Base-by-base conservation (phyloP, 2,113 vertebrate species). In the Tupaia tana region DNA sequence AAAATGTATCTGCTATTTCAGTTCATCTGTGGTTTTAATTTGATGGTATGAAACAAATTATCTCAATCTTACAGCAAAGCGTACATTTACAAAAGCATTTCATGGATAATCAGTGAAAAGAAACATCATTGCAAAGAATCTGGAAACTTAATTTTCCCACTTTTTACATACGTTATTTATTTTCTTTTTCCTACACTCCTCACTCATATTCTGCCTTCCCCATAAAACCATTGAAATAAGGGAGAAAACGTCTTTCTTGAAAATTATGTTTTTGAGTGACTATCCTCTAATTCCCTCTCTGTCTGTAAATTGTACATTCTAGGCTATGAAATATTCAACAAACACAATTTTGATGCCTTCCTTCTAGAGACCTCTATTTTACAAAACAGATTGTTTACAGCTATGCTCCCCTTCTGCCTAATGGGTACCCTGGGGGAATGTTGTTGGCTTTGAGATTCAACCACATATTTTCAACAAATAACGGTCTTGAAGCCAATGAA, bases 311-410 rank as follows among this genome's bases (percentile, higher is more conserved):
- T 94, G 64, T 81, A 54, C 78, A 79, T 85, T 96, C 78, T 34
- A 97, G 90, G 92, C 86, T 79, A 98, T 96, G 78, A 98, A 98
- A 98, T 98, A 98, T 97, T 98, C 98, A 97, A 71, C 86, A 97
- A 96, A 96, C 88, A 93, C 63, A 83, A 89, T 96, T 90, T 86
- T 82, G 79, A 96, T 98, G 66, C 85, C 59, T 96, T 96, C 91
- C 77, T 98, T 97, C 96, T 79, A 96, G 94, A 98, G 97, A 95
- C 66, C 93, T 97, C 97, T 92, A 93, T 96, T 98, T 98, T 96
- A 97, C 81, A 97, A 98, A 98, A 97, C 95, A 97, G 96, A 97
- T 96, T 98, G 96, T 98, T 98, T 98, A 98, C 95, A 98, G 97
- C 97, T 93, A 29, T 82, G 27, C 75, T 97, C 91, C 96, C 96